phyloP scores from a whole-genome alignment of 2,888 invertebrate genomes.

The Drosophila borealis region DNA sequence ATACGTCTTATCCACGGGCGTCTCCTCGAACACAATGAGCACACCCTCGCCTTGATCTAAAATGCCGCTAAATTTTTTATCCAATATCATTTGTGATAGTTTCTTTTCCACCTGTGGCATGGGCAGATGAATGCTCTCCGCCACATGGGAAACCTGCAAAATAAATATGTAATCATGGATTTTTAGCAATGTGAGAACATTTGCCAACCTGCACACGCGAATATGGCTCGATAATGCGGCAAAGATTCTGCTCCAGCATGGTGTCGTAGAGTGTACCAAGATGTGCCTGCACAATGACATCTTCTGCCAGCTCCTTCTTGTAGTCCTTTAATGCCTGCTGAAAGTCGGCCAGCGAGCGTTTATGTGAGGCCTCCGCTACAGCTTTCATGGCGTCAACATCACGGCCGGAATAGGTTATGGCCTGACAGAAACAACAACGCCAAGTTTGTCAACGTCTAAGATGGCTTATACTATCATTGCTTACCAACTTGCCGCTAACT shows the following conservation, averaged over 20 bases:
- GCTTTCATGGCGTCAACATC: slow-evolving; percentile 99
- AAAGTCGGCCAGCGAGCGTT: slow-evolving; percentile 98
- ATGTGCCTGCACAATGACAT: slow-evolving; percentile 98
- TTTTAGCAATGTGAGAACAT: too few relatives aligned
- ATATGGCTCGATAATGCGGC: slow-evolving; percentile 99
- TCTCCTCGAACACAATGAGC: slow-evolving; percentile 98
- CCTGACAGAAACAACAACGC: slow-evolving; percentile 83
- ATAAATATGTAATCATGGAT: not conserved
- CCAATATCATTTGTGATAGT: slow-evolving; percentile 99
- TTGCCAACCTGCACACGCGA: slow-evolving; percentile 93
- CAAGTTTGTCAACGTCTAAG: not conserved
- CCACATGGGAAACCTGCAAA: slow-evolving; percentile 92
- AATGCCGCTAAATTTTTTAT: slow-evolving; percentile 98
- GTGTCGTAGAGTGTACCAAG: slow-evolving; percentile 98
- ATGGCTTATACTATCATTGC: not conserved
- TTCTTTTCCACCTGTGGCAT: slow-evolving; percentile 98
- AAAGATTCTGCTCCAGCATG: slow-evolving; percentile 99
- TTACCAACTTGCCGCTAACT: slow-evolving; percentile 95
- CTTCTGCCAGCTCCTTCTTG: slow-evolving; percentile 95
- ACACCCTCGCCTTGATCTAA: slow-evolving; percentile 99
- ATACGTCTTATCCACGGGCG: slow-evolving; percentile 97
- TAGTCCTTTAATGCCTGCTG: slow-evolving; percentile 94
- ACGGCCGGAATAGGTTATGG: slow-evolving; percentile 97
- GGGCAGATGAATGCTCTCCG: slow-evolving; percentile 94
- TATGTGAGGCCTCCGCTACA: slow-evolving; percentile 97